Evolutionary conservation across 1,140 invertebrate genomes (phyloP), one percentile per base, ranked within the genome.

Genomic region (Leptonema lineaticorne): DNA sequence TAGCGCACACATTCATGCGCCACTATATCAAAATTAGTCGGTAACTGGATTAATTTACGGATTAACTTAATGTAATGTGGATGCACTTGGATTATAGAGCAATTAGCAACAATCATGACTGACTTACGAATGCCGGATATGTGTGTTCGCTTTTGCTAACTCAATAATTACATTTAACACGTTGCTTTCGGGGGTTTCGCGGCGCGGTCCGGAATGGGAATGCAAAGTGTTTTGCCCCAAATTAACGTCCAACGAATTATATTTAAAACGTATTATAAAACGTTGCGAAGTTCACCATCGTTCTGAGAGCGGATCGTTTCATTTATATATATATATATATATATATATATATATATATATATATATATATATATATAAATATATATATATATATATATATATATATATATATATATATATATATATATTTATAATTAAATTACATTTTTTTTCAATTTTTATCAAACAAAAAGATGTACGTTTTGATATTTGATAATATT

Each of bases 21-120:
- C 22, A 24, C 22, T 24, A 53, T 24, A 22, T 11, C n/a, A 20
- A 48, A 53, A 53, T 53, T 53, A 53, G 22, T 9, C 18, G 22
- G 18, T 64, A 50, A 64, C 27, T 9, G 4, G 41, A 50, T 64
- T 64, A 64, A 50, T 50, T 46, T 50, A 26, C 27, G 62, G 37
- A 64, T 64, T 64, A 64, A 37, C 46, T 33, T 46, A 64, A 64
- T 64, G 62, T 64, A 64, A 64, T 64, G 41, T 18, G 59, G 37
- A 27, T 41, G 62, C 62, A 62, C 30, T 45, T 45, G 62, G 45
- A 33, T 50, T 50, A 64, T 37, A 16, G 41, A 64, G 45, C 62
- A 50, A 46, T 64, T 64, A 45, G 7, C 62, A 29, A 64, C 62
- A 64, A 64, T 64, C 62, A 64, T 64, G 62, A 64, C 62, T 64